Percentiles rank a stretch among this genome's conserved stretches.
Evolutionary conservation across 2,888 invertebrate species (phyloP).

Genomic region (Pristionchus exspectatus): DNA sequence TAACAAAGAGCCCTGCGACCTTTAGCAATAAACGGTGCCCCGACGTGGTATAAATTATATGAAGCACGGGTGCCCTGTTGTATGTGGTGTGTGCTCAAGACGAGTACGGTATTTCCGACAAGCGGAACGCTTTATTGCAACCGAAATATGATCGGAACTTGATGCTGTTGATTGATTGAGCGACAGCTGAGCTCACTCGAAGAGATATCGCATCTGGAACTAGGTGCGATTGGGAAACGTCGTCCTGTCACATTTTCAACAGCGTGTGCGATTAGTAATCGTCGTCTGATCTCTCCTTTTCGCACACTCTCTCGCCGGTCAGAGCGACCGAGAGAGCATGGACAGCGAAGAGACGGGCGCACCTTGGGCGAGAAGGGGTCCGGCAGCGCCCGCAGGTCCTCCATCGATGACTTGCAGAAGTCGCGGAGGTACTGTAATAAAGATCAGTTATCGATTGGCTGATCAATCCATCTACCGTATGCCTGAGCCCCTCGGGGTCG

Average conservation of each 20-base stretch:
- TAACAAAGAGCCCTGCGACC: no score
- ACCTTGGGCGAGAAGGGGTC: constrained; percentile 46
- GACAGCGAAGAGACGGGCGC: not conserved
- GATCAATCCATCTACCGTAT: not conserved
- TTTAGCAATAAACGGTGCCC: no score
- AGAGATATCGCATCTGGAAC: constrained; percentile 35
- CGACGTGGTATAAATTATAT: no score
- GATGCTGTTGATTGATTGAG: constrained; percentile 1
- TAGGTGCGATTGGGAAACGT: no score
- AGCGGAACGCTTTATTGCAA: constrained; percentile 49
- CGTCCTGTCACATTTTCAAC: no score
- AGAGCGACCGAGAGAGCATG: not conserved
- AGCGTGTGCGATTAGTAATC: no score
- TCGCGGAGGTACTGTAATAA: constrained; percentile 36
- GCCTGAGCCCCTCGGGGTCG: constrained; percentile 22
- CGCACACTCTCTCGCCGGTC: not conserved
- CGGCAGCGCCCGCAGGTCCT: constrained; percentile 15
- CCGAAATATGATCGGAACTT: constrained; percentile 47
- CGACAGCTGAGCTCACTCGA: constrained; percentile 16
- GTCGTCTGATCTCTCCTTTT: not conserved
- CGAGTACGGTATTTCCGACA: constrained; percentile 20
- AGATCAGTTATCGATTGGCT: not conserved
- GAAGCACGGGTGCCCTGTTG: no score
- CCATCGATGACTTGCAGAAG: constrained; percentile 17
- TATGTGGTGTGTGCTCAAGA: not conserved